Evolutionary conservation across 1,140 invertebrate species (phyloP), one percentile per base, ranked within the genome.

Genomic region (Macrobrachium nipponense): DNA sequence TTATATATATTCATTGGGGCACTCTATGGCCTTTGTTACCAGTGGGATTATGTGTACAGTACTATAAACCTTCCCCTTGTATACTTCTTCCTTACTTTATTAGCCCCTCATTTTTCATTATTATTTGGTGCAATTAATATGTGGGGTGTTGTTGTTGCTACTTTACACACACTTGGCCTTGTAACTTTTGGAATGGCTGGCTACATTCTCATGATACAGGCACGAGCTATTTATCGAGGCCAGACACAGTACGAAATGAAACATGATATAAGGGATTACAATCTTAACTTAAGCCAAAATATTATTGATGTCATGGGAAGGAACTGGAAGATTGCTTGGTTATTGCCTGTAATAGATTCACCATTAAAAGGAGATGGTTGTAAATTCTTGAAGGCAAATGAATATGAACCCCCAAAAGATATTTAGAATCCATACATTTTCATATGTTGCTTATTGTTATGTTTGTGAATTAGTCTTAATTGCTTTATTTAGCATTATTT

Each of bases 201-300:
- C 0, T 86, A 86, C 84, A 62, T 86, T 4, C 62, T 86, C 15
- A 18, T 51, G 17, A 75, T 62, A 14, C 84, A 86, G 62, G 51
- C 62, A 7, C 70, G 59, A 51, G 84, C 84, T 36, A 86, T 86
- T 60, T 80, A 58, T n/a, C 84, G 59, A 8, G 84, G 84, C 36
- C 84, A 86, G 20, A 86, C 84, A 14, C 84, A 86, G 27, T 86
- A 86, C 62, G 84, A 86, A 23, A 86, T 86, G 84, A 86, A 86
- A 36, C 68, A 62, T 23, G 58, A 80, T 78, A 86, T 86, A 12
- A 64, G 75, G 43, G 84, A 86, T 64, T 86, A 86, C 43, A 86
- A 86, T 43, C 43, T 86, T 8, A 86, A 51, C n/a, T 62, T 86
- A 20, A 51, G 62, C 8, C 66, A 86, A 18, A 85, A 85, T 72